Evolutionary conservation across 2,113 vertebrate species (phyloP), one percentile per base, ranked within the genome.

Genomic region (Willisornis vidua): DNA sequence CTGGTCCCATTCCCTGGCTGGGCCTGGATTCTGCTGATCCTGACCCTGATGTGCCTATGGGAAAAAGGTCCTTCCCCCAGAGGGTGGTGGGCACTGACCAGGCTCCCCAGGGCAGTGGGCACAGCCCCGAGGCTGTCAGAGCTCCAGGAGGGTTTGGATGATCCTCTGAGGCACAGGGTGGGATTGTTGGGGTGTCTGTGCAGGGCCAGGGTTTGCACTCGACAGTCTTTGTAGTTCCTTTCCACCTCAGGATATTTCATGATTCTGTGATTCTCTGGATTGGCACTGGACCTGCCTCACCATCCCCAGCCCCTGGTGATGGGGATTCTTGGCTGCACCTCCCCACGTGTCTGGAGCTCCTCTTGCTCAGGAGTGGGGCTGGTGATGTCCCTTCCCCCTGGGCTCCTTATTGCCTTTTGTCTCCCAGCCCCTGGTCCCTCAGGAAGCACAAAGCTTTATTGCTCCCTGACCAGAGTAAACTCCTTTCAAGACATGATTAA

Each of bases 291-390:
- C 8, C 66, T 65, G 28, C 28, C n/a, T 68, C 59, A 13, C 39
- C 61, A 59, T 10, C 14, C n/a, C 31, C n/a, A 58, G 6, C 9
- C 23, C 7, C 11, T 12, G 24, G 8, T 11, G 68, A 22, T 9
- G 18, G 15, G 35, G 12, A 7, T 41, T 51, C 52, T 43, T 49
- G 41, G 18, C 1, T 35, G 16, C 24, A 16, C 37, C 26, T 67
- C 19, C 17, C 37, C 37, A 19, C 6, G 5, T 25, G 22, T 22
- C 58, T 93, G 75, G 39, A 12, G 65, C 37, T 35, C 17, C 45
- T 39, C 48, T 19, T 0, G 0, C 66, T 37, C 31, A 11, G 55
- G 22, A 25, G 5, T 0, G 2, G 37, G 49, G 25, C 84, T 79
- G 48, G 22, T 16, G 48, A 37, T 18, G 24, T 76, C 63, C 33